Evolutionary conservation across 92 coral and sea anemone species (phyloP), one percentile per base, ranked within the genome.

Genomic region (Zoanthus sociatus): DNA sequence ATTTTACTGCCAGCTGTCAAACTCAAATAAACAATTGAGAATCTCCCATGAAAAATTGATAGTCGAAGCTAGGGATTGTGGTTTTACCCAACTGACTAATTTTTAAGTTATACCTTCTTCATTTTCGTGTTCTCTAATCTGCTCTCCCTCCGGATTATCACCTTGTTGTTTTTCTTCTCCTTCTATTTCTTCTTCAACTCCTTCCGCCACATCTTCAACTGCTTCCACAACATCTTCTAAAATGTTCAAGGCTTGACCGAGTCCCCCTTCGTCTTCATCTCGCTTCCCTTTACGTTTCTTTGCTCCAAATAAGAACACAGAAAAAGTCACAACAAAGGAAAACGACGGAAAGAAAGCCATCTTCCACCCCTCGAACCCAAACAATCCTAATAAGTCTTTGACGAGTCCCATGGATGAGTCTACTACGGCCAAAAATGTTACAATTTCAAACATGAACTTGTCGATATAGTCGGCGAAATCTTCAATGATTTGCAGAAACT

Each of bases 381-480:
- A 95, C 89, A 91, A 78, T 61, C 93, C 94, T 44, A 95, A 47
- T 10, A 95, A 91, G 66, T 95, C 98, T 73, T 95, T 95, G 37
- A 95, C 87, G 31, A 95, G 98, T 45, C 98, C 98, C 98, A 95
- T 95, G 1, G 92, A 90, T 9, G 98, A 95, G 82, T 95, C 98
- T 42, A 94, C 73, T 44, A 94, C 98, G 12, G 98, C 98, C 55
- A 94, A 90, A 56, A 94, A 94, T 3, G 98, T 94, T 47, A 94
- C 98, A 72, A 94, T 94, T 86, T 94, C 98, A 77, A 94, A 94
- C 98, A 94, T 94, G 75, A 94, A 94, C 89, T 94, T 94, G 75
- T 94, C 98, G 68, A 94, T 94, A 82, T 93, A 93, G 86, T 94
- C 98, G 21, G 92, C 98, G 87, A 94, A 94, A 76, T 94, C 98